phyloP scores from a whole-genome alignment of 2,797 vertebrate genomes.

The Rhincodon typus region DNA sequence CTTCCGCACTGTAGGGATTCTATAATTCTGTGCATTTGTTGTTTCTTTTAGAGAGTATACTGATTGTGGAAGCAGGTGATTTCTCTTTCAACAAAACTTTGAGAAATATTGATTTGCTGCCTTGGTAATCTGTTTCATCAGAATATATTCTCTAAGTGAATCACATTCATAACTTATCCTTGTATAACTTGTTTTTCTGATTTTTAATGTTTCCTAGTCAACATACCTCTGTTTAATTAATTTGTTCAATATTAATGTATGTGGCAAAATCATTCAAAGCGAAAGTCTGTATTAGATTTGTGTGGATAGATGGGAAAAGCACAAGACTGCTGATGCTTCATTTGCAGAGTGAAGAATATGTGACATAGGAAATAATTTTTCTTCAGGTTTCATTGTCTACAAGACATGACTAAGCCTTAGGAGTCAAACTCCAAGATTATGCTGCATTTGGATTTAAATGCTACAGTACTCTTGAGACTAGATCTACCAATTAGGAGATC shows the following conservation, averaged over 20 bases:
- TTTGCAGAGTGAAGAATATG: neutral
- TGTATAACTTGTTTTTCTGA: neutral
- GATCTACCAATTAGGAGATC: neutral
- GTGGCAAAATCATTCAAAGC: neutral
- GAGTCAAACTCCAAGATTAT: neutral
- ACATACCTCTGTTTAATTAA: neutral
- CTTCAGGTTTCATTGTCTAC: neutral
- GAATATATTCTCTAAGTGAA: neutral
- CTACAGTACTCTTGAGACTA: neutral
- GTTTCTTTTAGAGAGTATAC: neutral
- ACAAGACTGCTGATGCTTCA: neutral
- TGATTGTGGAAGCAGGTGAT: neutral
- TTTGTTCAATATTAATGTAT: neutral
- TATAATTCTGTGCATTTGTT: neutral
- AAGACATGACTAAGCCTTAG: neutral
- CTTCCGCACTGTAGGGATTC: no score
- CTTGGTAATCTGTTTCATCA: neutral
- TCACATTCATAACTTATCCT: neutral
- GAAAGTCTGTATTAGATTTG: neutral
- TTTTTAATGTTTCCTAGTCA: neutral
- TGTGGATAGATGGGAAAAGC: neutral
- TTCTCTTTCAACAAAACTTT: neutral
- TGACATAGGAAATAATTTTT: neutral
- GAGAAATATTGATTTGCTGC: neutral
- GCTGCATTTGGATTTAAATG: neutral